These are phyloP conservation scores for Drosophila picticornis DNA, from an alignment of 2,888 invertebrate species.

Conservation along the genomic window DNA sequence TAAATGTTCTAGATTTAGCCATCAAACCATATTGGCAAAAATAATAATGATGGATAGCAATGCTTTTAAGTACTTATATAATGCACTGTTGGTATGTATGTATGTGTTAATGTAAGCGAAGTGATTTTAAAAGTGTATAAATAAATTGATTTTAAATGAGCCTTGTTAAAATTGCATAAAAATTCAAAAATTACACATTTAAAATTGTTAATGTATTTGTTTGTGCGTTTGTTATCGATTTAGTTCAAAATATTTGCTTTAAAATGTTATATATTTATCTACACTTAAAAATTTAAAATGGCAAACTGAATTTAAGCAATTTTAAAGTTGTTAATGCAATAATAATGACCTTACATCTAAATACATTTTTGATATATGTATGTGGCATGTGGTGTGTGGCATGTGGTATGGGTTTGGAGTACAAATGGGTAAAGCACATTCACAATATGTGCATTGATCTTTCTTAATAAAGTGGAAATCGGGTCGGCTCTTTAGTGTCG, in stretches of 20 bases:
- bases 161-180: conserved; percentile 41
- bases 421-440: not conserved
- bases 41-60: not conserved
- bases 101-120: conserved; percentile 4
- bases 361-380: conserved; percentile 7
- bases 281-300: conserved; percentile 38
- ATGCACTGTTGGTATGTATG: not conserved
- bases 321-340: conserved; percentile 24
- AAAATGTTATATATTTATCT: conserved; percentile 28
- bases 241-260: conserved; percentile 12
- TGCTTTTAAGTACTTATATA: too few relatives aligned
- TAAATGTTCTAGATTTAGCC: not conserved
- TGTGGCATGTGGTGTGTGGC: not conserved
- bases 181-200: conserved; percentile 43
- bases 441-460: not conserved
- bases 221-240: conserved; percentile 6
- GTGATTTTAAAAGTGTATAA: conserved; percentile 41
- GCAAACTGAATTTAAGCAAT: conserved; percentile 6
- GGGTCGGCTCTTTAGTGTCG: conserved; percentile 38
- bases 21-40: not conserved
- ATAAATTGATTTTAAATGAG: conserved; percentile 28
- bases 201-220: conserved; percentile 31
- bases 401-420: not conserved
- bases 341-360: conserved; percentile 9
- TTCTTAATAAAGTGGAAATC: not conserved